A percentile compares a stretch with the other conserved stretches of the same genome.
Evolutionary conservation across 1,140 invertebrate species (phyloP).

Genomic region (Cepaea nemoralis): DNA sequence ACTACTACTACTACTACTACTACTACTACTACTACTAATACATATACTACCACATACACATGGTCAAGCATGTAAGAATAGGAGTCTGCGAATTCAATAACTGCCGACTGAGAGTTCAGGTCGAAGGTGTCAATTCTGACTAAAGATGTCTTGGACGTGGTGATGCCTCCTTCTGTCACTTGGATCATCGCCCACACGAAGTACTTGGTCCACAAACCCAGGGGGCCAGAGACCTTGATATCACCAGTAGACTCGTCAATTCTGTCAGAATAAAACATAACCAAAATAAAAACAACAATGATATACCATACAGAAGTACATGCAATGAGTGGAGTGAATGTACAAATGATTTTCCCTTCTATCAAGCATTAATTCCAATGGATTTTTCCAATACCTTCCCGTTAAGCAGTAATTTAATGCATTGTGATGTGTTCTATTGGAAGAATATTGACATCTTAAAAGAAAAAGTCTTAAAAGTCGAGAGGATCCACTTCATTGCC

Average conservation of each 20-base stretch:
- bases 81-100: conserved; percentile 28
- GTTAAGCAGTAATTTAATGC: no score
- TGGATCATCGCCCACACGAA: conserved; percentile 19
- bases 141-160: conserved; percentile 1
- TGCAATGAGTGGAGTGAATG: no score
- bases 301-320: no score
- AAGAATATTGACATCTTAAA: no score
- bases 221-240: neutral
- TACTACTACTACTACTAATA: neutral
- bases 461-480: no score
- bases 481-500: no score
- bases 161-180: neutral
- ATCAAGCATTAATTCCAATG: no score
- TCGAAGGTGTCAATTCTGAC: conserved; percentile 32
- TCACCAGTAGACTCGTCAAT: conserved; percentile 9
- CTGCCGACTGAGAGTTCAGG: neutral
- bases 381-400: no score
- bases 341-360: no score
- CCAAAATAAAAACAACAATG: neutral
- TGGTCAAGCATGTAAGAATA: neutral
- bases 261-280: conserved; percentile 2
- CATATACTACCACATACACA: neutral
- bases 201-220: conserved; percentile 6
- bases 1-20: neutral
- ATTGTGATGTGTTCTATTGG: no score